phyloP scores from a whole-genome alignment of 1,140 invertebrate genomes.

The Polypedilum vanderplanki region DNA sequence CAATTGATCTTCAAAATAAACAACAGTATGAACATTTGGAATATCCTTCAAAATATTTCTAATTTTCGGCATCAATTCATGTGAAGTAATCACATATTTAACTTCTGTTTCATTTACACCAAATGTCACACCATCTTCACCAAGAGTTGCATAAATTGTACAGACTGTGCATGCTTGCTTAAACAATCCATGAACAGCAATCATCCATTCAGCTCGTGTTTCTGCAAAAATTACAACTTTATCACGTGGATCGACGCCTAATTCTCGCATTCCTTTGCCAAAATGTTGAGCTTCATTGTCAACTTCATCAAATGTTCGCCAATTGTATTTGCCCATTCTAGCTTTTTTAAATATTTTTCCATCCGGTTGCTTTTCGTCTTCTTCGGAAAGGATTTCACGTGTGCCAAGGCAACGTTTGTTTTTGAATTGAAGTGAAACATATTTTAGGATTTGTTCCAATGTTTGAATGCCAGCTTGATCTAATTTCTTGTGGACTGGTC shows the following conservation, averaged over 20 bases:
- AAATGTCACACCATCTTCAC: constrained; percentile 91
- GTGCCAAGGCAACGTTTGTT: constrained; percentile 80
- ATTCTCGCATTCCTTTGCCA: constrained; percentile 65
- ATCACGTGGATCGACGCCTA: constrained; percentile 55
- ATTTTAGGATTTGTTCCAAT: constrained; percentile 77
- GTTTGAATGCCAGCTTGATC: constrained; percentile 72
- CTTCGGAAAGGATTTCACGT: constrained; percentile 81
- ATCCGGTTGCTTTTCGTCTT: constrained; percentile 88
- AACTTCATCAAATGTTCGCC: constrained; percentile 79
- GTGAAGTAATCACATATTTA: constrained; percentile 78
- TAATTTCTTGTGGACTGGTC: constrained; percentile 60
- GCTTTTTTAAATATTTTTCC: constrained; percentile 96
- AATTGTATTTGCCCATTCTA: constrained; percentile 88
- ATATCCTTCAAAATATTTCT: constrained; percentile 64
- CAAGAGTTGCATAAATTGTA: constrained; percentile 94
- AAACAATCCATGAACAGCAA: constrained; percentile 88
- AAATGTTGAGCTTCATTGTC: constrained; percentile 53
- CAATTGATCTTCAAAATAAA: constrained; percentile 85
- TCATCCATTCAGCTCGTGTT: constrained; percentile 95
- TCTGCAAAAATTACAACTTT: constrained; percentile 94
- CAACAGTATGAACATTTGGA: constrained; percentile 65
- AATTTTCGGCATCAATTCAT: constrained; percentile 84
- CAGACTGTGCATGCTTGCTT: constrained; percentile 90
- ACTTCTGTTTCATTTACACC: constrained; percentile 95
- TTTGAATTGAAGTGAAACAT: constrained; percentile 63